Base-by-base conservation (phyloP, 2,113 vertebrate genomes). In the Emydura subglobosa region DNA sequence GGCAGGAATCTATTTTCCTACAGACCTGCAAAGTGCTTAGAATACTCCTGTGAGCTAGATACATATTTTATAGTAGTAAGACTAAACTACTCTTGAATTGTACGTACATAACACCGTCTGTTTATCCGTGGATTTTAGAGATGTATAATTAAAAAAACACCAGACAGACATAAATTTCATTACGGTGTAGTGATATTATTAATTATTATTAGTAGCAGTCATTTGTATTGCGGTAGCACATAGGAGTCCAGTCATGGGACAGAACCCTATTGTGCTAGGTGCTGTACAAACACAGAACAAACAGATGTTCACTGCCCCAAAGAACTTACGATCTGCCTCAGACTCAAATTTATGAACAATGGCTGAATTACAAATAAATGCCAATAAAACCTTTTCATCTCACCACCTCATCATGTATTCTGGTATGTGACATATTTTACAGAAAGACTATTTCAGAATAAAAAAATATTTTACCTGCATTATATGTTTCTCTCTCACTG, bases 301-400 rank as follows among this genome's bases (percentile, higher is more conserved):
- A 94, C 89, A 74, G 1, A 25, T 3, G 91, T 68, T 44, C 57
- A 10, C 7, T 86, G 50, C 54, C 83, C 79, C 82, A 87, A 89
- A 93, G 50, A 80, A 34, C 59, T 76, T 76, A 47, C 39, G 7
- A 24, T 25, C 24, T 76, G 44, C 10, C 39, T 76, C 31, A n/a
- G 24, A n/a, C 11, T 86, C 22, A 49, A 86, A 12, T 82, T 89
- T 39, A 88, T 31, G 29, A 31, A 54, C 65, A 25, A 25, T 44
- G 42, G 81, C 85, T 82, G 2, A 61, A 87, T 22, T 83, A 53
- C 34, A 65, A 5, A 9, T 6, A 7, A 49, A 57, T 0, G 0
- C n/a, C 85, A 6, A 13, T 17, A 82, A 57, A 57, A 44, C 14
- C 8, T 57, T 82, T 82, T 57, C 14, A 55, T 5, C 25, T 39